Conservation (phyloP, 2,888 invertebrate genomes). For the Argyresthia albistria region DNA sequence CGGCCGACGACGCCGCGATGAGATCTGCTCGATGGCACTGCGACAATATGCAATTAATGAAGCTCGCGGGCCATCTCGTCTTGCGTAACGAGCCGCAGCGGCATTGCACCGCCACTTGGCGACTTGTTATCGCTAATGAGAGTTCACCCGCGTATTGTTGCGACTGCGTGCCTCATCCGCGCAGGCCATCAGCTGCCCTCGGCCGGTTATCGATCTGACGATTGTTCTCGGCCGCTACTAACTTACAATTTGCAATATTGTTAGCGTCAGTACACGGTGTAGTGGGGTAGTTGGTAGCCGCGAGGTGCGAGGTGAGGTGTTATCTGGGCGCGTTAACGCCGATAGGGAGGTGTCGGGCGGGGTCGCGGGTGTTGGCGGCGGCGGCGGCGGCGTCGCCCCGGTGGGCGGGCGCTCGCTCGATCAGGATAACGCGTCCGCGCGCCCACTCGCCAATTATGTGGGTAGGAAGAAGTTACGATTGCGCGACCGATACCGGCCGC, state of each 20-base stretch:
- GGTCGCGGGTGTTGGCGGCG: slow-evolving; percentile 53
- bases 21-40: slow-evolving; percentile 36
- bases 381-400: slow-evolving; percentile 47
- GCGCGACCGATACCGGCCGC: slow-evolving; percentile 41
- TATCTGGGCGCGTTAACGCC: slow-evolving; percentile 6
- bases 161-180: slow-evolving; percentile 23
- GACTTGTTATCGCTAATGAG: slow-evolving; percentile 53
- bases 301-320: background rate
- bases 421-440: slow-evolving; percentile 56
- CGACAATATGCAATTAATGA: slow-evolving; percentile 61
- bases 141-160: slow-evolving; percentile 34
- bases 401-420: slow-evolving; percentile 46
- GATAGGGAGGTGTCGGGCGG: slow-evolving; percentile 32
- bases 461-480: slow-evolving; percentile 69
- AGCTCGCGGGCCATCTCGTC: slow-evolving; percentile 29
- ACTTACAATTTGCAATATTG: slow-evolving; percentile 5
- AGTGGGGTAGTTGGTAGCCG: background rate
- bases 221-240: slow-evolving; percentile 4
- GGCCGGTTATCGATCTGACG: background rate
- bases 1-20: slow-evolving; percentile 9
- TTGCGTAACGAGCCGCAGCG: slow-evolving; percentile 35
- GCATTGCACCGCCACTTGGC: slow-evolving; percentile 13
- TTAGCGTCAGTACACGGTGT: background rate
- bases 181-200: slow-evolving; percentile 7
- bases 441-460: slow-evolving; percentile 70